Evolutionary conservation across 2,113 vertebrate species (phyloP).

Genomic region (Prunella himalayana): DNA sequence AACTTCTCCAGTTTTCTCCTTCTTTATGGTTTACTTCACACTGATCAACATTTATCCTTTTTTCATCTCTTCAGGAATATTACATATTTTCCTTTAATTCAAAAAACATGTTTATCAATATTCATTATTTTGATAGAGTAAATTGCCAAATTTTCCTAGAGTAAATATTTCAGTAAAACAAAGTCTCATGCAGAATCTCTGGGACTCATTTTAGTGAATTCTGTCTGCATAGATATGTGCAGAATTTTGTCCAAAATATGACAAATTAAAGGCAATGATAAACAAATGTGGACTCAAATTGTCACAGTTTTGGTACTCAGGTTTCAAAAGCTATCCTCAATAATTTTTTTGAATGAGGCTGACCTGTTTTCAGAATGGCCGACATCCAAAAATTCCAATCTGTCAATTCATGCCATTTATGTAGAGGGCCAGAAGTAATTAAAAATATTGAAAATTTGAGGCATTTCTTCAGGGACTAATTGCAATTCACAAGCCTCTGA

Average conservation of each 20-base stretch:
- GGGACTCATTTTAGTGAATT: not conserved
- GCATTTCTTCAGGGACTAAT: not conserved
- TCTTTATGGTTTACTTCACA: not conserved
- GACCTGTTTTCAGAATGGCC: constrained; percentile 24
- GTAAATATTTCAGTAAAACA: not conserved
- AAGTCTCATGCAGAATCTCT: not conserved
- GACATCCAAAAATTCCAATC: constrained; percentile 18
- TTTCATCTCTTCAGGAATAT: not conserved
- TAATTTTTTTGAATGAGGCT: not conserved
- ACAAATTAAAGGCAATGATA: not conserved
- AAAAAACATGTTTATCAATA: not conserved
- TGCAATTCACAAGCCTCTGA: not conserved
- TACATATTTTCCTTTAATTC: not conserved
- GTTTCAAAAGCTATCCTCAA: not conserved
- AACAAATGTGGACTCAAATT: not conserved
- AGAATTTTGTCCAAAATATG: not conserved
- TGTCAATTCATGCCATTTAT: not conserved
- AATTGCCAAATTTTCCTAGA: not conserved
- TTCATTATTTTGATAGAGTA: not conserved
- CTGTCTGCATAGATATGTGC: not conserved
- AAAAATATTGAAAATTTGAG: constrained; percentile 8
- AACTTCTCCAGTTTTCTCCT: not conserved
- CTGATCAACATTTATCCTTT: not conserved
- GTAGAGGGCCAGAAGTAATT: not conserved
- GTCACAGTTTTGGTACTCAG: not conserved